Percentiles rank a stretch among this genome's conserved stretches.
These are phyloP conservation scores for Thymelicus lineola DNA, from an alignment of 2,888 invertebrate genomes.

Conservation along the genomic window DNA sequence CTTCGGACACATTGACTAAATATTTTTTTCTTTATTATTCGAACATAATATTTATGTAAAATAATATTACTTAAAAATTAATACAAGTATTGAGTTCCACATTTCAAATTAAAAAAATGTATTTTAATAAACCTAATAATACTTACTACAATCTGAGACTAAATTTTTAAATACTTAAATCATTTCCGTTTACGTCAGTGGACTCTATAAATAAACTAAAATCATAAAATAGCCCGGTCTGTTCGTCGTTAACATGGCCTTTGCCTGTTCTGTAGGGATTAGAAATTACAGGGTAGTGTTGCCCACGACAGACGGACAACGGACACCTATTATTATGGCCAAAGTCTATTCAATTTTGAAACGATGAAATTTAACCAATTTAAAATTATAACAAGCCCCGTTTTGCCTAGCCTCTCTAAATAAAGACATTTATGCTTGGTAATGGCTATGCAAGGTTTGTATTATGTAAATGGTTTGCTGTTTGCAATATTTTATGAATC, in stretches of 20 bases:
- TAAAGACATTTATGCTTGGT: no score
- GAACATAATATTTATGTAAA: no score
- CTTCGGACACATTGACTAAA: no score
- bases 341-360: constrained; percentile 35
- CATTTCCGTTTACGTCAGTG: background rate
- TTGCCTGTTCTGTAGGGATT: constrained; percentile 23
- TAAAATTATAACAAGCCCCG: constrained; percentile 17
- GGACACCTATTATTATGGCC: constrained; percentile 27
- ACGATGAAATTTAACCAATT: constrained; percentile 30
- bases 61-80: no score
- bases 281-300: constrained; percentile 34
- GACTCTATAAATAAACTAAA: background rate
- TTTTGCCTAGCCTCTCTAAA: constrained; percentile 12
- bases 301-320: constrained; percentile 33
- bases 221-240: background rate
- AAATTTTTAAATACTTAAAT: no score
- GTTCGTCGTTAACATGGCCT: background rate
- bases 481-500: background rate
- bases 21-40: no score
- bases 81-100: no score
- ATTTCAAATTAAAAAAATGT: no score
- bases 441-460: background rate
- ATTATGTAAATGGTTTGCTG: background rate
- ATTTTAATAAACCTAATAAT: no score
- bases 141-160: no score